phyloP scores from a whole-genome alignment of 1,140 invertebrate species.

The Dolichoris vasculosae region DNA sequence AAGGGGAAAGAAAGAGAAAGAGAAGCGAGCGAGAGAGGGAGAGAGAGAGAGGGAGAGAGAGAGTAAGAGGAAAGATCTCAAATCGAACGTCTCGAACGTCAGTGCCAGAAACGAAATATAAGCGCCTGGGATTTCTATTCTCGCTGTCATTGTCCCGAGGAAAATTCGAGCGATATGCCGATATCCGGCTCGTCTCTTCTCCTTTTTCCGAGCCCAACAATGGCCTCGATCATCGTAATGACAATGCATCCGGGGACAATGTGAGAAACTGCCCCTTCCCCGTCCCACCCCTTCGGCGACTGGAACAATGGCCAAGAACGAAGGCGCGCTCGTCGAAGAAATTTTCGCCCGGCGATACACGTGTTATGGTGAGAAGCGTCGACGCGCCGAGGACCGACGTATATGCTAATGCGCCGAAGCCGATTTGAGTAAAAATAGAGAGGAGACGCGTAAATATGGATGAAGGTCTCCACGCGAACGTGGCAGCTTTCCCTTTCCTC shows the following conservation, averaged over 20 bases:
- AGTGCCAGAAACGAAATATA: constrained; percentile 61
- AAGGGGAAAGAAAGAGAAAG: neutral
- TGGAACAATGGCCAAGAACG: constrained; percentile 18
- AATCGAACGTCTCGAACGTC: constrained; percentile 64
- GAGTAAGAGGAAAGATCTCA: neutral
- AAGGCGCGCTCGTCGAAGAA: neutral
- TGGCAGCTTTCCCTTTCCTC: neutral
- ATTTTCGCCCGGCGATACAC: constrained; percentile 8
- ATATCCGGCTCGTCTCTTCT: constrained; percentile 55
- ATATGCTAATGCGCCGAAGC: constrained; percentile 14
- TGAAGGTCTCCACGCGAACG: neutral
- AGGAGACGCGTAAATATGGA: constrained; percentile 38
- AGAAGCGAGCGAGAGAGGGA: neutral
- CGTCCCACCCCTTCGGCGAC: neutral
- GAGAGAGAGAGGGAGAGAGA: neutral
- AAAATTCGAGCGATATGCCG: constrained; percentile 61
- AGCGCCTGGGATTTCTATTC: constrained; percentile 58
- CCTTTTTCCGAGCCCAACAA: constrained; percentile 23
- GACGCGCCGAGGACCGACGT: neutral
- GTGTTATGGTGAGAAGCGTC: neutral
- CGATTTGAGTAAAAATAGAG: constrained; percentile 32
- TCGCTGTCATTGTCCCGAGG: constrained; percentile 56
- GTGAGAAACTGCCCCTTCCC: constrained; percentile 2
- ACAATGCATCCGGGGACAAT: constrained; percentile 46
- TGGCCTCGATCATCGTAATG: constrained; percentile 47